phyloP scores from a whole-genome alignment of 2,113 vertebrate species.

The Hipposideros armiger region DNA sequence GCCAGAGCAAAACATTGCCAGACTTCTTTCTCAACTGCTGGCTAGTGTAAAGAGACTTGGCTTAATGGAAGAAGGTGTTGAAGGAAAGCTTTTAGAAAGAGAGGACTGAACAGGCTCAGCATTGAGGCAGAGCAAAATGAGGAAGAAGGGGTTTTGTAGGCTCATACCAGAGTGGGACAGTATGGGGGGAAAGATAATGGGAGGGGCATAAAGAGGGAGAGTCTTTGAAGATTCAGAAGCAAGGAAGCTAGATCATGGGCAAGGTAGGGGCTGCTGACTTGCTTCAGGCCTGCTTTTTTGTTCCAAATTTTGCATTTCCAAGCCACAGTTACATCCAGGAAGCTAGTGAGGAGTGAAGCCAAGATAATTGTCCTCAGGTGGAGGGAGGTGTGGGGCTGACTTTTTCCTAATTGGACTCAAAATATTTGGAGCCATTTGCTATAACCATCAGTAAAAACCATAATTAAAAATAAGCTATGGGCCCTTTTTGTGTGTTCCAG shows the following conservation, averaged over 20 bases:
- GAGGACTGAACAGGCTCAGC: neutral
- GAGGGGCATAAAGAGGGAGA: neutral
- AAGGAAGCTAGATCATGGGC: neutral
- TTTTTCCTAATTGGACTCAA: constrained; percentile 16
- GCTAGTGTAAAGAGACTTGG: neutral
- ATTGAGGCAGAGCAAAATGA: neutral
- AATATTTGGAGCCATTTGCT: neutral
- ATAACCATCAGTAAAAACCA: neutral
- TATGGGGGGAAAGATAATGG: neutral
- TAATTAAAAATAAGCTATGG: neutral
- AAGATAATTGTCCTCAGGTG: neutral
- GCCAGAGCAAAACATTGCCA: neutral
- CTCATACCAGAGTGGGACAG: neutral
- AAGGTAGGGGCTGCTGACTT: neutral
- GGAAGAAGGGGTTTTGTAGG: neutral
- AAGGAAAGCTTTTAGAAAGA: neutral
- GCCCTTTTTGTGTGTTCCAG: neutral
- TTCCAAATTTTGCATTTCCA: neutral
- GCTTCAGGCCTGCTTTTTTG: neutral
- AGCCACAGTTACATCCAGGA: neutral
- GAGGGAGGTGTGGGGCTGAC: neutral
- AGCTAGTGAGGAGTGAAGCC: neutral
- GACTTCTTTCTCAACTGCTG: neutral
- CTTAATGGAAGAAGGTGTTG: neutral
- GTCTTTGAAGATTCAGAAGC: neutral